These are phyloP conservation scores for Endotricha flammealis DNA, from an alignment of 2,888 invertebrate species.

Conservation along the genomic window DNA sequence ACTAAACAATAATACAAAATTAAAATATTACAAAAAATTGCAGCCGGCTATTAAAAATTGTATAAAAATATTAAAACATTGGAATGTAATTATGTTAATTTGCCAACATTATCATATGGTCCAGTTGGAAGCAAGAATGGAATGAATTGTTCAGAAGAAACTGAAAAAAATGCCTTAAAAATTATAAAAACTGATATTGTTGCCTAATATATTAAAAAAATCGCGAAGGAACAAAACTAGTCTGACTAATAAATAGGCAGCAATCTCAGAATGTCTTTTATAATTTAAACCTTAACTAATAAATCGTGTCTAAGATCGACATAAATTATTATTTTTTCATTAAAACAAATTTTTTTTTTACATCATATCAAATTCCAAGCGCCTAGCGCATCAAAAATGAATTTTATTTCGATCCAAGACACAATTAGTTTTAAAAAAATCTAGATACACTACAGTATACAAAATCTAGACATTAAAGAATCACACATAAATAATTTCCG, in stretches of 20 bases:
- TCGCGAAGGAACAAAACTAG: conserved; percentile 3
- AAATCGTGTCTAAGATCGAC: conserved; percentile 15
- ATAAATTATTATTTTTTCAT: conserved; percentile 1
- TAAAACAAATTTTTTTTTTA: not conserved
- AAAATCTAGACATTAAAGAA: conserved; percentile 54
- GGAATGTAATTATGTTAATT: not conserved
- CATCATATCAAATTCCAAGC: not conserved
- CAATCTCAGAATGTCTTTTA: conserved; percentile 31
- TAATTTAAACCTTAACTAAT: conserved; percentile 29
- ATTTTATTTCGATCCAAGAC: conserved; percentile 26
- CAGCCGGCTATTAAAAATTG: no score
- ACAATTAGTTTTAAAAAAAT: conserved; percentile 33
- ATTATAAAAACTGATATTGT: conserved; percentile 44
- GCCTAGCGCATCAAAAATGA: conserved; percentile 14
- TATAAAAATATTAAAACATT: conserved; percentile 5
- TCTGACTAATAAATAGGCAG: conserved; percentile 22
- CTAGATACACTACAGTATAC: conserved; percentile 57
- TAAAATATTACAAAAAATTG: no score
- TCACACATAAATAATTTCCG: conserved; percentile 76
- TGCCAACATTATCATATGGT: conserved; percentile 4
- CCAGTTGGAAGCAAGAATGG: conserved; percentile 60
- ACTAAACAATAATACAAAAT: no score
- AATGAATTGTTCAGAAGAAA: conserved; percentile 59
- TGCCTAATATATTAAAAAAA: conserved; percentile 38
- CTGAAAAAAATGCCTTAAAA: conserved; percentile 33